Conservation (phyloP, 2,797 vertebrate species). For the Sciaenops ocellatus region DNA sequence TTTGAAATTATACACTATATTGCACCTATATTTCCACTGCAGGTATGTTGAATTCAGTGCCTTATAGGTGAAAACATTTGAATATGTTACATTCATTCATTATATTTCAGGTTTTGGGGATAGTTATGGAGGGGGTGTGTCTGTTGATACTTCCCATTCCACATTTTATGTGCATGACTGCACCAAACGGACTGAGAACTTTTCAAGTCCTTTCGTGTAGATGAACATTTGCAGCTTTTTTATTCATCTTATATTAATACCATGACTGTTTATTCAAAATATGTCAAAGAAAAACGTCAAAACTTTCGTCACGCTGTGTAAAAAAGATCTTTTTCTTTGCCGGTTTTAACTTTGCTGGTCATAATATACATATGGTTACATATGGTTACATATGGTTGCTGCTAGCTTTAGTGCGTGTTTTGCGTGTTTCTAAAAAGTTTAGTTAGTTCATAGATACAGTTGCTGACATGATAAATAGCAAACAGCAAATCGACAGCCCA, state of each 20-base stretch:
- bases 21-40: neutral
- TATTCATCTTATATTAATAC: neutral
- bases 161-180: conserved; percentile 68
- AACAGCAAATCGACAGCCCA: neutral
- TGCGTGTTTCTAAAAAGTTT: neutral
- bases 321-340: neutral
- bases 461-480: rapidly evolving
- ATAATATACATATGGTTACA: rapidly evolving
- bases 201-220: conserved; percentile 19
- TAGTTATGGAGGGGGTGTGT: conserved; percentile 54
- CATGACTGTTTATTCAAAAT: neutral
- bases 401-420: neutral
- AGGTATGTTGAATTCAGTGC: neutral
- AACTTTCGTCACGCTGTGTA: neutral
- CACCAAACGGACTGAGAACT: conserved; percentile 21
- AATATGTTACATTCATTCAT: neutral
- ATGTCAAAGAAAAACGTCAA: neutral
- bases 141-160: conserved; percentile 59
- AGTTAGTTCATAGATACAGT: neutral
- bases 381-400: neutral
- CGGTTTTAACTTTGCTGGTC: neutral
- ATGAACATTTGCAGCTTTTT: neutral
- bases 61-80: neutral
- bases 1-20: neutral
- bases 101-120: conserved; percentile 2